Percentiles rank a stretch among this genome's conserved stretches.
Evolutionary conservation across 2,113 vertebrate genomes (phyloP).

Genomic region (Elaphurus davidianus): DNA sequence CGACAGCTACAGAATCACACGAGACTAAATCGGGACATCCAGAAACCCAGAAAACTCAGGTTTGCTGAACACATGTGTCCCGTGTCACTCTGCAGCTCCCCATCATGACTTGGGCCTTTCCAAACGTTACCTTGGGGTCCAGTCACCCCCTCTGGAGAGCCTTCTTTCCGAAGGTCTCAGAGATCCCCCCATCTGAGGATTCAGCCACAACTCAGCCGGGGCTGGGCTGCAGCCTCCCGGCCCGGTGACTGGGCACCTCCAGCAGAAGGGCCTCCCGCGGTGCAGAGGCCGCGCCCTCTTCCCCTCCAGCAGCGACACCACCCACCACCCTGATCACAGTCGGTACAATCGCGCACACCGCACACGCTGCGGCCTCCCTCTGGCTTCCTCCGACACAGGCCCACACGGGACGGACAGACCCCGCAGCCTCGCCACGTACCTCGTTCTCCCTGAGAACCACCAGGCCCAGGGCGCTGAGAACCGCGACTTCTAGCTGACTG

Average conservation of each 20-base stretch:
- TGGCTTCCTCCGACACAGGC: not conserved
- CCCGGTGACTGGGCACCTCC: fast-evolving
- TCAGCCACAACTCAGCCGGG: not conserved
- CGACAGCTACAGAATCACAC: fast-evolving
- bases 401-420: not conserved
- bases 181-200: not conserved
- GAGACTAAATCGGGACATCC: fast-evolving
- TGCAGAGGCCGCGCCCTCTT: not conserved
- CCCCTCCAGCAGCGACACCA: not conserved
- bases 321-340: not conserved
- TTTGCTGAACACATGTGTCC: not conserved
- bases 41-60: fast-evolving
- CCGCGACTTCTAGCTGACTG: constrained; percentile 80
- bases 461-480: constrained; percentile 84
- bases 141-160: no score
- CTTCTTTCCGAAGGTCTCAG: not conserved
- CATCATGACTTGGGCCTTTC: not conserved
- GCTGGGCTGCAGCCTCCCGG: not conserved
- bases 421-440: constrained; percentile 74
- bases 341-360: not conserved
- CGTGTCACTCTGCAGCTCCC: not conserved
- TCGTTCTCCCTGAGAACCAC: constrained; percentile 89
- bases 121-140: not conserved
- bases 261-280: not conserved
- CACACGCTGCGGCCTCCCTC: not conserved